Evolutionary conservation across 2,888 invertebrate genomes (phyloP), one percentile per base, ranked within the genome.

Genomic region (Nysson spinosus): DNA sequence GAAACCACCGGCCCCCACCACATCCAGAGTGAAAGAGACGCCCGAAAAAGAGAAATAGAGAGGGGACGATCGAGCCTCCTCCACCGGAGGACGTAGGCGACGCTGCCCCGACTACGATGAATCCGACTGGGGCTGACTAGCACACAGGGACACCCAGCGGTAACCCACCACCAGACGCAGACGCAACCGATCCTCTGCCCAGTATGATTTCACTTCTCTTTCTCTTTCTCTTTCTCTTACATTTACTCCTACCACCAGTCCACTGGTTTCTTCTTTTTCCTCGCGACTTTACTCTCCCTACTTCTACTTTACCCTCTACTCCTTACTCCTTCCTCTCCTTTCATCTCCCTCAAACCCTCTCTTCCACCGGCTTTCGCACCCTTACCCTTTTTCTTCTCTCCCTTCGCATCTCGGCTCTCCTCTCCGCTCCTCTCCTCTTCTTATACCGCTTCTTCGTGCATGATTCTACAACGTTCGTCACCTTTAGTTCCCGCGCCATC

Each of bases 51-150:
- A n/a, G n/a, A n/a, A n/a, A n/a, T n/a, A n/a, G n/a, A n/a, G n/a
- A n/a, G n/a, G 71, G 75, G 61, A 61, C 57, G 50, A 24, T 24
- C 60, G 49, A 54, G 47, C 54, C 20, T 51, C 66, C 72, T 71
- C 70, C 75, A 66, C 67, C 42, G n/a, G n/a, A n/a, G n/a, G n/a
- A 49, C 46, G 30, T 16, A 52, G 65, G 60, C 72, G 65, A 55
- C 75, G 66, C 67, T 64, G 65, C 74, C 72, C 69, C 71, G 75
- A 89, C 56, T 89, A 89, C 57, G 57, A 57, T 60, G 61, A 61
- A 55, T 86, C 86, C 85, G 76, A 71, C 72, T 83, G 89, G 89
- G 71, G 70, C 89, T 74, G 60, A 77, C 75, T 70, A 77, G 71
- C 70, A 76, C 74, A 73, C 73, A 56, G 66, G 57, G 69, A 74